Conservation (phyloP, 2,888 invertebrate genomes). For the Philhelius pedissequus region DNA sequence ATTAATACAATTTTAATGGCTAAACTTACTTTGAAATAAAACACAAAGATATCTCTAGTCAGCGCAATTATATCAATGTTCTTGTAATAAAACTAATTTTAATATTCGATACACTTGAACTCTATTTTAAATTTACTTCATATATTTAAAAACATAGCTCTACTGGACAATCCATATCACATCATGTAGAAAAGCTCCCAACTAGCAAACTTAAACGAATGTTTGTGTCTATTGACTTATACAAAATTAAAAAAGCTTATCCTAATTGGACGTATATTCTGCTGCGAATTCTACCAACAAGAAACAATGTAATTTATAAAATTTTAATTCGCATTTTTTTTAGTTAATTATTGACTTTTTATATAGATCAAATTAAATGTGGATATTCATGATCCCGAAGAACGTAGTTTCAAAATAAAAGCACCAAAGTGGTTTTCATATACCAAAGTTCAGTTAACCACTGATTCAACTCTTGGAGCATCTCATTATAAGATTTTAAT, state of each 20-base stretch:
- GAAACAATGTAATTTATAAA: conserved; percentile 80
- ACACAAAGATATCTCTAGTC: no score
- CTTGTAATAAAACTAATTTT: no score
- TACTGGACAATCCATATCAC: conserved; percentile 34
- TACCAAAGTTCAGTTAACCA: conserved; percentile 77
- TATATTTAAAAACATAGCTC: conserved; percentile 8
- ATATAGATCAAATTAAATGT: conserved; percentile 83
- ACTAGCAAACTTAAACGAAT: conserved; percentile 21
- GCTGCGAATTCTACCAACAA: conserved; percentile 83
- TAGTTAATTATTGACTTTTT: neutral
- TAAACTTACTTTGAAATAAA: no score
- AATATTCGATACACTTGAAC: no score
- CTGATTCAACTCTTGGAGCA: conserved; percentile 81
- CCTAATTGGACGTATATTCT: conserved; percentile 85
- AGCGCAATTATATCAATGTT: no score
- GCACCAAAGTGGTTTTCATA: conserved; percentile 78
- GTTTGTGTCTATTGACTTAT: conserved; percentile 80
- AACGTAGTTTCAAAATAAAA: conserved; percentile 76
- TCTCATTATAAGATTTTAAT: conserved; percentile 83
- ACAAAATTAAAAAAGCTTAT: conserved; percentile 81
- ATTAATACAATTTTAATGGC: no score
- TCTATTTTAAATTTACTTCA: no score
- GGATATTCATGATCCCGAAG: conserved; percentile 82
- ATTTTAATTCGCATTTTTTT: neutral
- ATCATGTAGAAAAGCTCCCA: conserved; percentile 43